Conservation (phyloP, 2,888 invertebrate genomes). For the Nephrotoma flavescens region DNA sequence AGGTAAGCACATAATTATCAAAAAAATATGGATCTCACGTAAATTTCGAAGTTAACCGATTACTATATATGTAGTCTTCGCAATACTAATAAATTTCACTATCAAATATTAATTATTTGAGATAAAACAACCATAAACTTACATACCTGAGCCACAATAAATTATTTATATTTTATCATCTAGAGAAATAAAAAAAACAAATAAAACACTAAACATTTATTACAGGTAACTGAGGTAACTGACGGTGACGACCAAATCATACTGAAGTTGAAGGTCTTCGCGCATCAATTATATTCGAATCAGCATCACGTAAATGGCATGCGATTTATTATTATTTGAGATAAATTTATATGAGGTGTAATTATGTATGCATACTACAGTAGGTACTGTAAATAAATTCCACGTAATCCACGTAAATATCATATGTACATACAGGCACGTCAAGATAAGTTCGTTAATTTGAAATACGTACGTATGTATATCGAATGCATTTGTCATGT, state of each 20-base stretch:
- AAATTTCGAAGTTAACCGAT: too few relatives aligned
- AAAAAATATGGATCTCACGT: too few relatives aligned
- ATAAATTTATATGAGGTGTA: background rate
- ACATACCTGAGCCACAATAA: background rate
- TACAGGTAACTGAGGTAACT: background rate
- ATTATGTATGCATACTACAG: background rate
- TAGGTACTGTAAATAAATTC: background rate
- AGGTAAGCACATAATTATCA: too few relatives aligned
- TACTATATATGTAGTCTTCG: too few relatives aligned
- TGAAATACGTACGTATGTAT: background rate
- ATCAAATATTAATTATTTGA: background rate
- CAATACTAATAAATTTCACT: background rate
- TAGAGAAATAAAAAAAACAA: background rate
- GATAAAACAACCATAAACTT: background rate
- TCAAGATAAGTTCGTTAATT: background rate
- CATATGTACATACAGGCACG: background rate
- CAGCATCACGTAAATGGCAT: background rate
- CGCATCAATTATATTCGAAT: background rate
- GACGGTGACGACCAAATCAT: background rate
- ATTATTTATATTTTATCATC: background rate
- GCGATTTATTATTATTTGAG: background rate
- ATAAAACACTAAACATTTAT: background rate
- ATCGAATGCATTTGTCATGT: background rate
- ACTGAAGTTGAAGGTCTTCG: background rate
- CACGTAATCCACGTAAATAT: background rate